Evolutionary conservation across 2,113 vertebrate species (phyloP).

Genomic region (Etheostoma cragini): DNA sequence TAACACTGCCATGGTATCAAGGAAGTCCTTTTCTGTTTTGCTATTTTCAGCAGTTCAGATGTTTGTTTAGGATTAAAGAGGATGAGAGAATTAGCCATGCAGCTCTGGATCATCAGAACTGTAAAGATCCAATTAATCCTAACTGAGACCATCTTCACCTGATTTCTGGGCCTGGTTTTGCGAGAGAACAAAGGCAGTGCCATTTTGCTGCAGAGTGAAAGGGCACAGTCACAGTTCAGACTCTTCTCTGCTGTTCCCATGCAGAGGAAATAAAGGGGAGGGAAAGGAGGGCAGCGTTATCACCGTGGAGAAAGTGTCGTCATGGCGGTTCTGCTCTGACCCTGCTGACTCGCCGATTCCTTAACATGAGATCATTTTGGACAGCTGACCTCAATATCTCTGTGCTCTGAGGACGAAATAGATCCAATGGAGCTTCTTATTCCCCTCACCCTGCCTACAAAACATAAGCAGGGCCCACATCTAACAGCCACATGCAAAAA

Average conservation of each 20-base stretch:
- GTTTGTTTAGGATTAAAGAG: conserved; percentile 74
- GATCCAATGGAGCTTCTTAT: conserved; percentile 68
- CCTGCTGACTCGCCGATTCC: conserved; percentile 85
- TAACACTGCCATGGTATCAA: conserved; percentile 71
- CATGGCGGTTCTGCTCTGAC: conserved; percentile 82
- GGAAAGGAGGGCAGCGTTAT: conserved; percentile 77
- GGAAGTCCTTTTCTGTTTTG: conserved; percentile 71
- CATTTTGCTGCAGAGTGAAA: conserved; percentile 36
- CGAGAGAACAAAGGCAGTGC: conserved; percentile 36
- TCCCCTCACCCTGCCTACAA: conserved; percentile 38
- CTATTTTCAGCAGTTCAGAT: conserved; percentile 76
- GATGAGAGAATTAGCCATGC: conserved; percentile 31
- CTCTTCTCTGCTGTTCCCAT: conserved; percentile 62
- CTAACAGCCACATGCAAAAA: conserved; percentile 16
- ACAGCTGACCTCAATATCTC: conserved; percentile 87
- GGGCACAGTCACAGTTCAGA: conserved; percentile 52
- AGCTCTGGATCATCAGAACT: conserved; percentile 38
- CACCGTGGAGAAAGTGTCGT: conserved; percentile 82
- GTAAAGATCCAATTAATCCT: conserved; percentile 51
- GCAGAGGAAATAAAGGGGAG: conserved; percentile 64
- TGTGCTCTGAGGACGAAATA: conserved; percentile 68
- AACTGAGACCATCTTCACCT: conserved; percentile 35
- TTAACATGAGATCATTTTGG: conserved; percentile 86
- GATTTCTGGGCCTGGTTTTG: conserved; percentile 25
- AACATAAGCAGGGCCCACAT: conserved; percentile 50